phyloP scores from a whole-genome alignment of 1,140 invertebrate genomes.

The Globodera rostochiensis region DNA sequence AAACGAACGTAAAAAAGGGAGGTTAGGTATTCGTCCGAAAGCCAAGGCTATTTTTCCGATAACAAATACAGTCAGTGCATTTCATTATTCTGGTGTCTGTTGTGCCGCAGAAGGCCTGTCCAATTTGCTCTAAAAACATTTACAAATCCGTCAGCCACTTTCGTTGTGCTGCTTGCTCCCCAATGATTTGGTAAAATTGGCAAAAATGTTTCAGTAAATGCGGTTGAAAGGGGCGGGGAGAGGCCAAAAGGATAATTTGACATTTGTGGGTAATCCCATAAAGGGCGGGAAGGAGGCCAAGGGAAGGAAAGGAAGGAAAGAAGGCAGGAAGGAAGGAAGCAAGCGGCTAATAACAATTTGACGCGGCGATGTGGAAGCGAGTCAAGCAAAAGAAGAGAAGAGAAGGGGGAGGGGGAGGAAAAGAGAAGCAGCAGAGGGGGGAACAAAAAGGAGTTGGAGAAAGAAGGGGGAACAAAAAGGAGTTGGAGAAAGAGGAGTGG shows the following conservation, averaged over 20 bases:
- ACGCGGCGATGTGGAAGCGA: not conserved
- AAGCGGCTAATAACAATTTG: constrained; percentile 5
- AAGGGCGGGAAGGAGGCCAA: not conserved
- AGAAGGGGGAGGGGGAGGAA: not conserved
- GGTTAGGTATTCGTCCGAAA: too few species aligned
- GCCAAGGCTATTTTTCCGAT: too few species aligned
- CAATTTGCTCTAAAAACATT: too few species aligned
- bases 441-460: not conserved
- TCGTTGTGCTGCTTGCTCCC: too few species aligned
- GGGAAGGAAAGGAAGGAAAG: not conserved
- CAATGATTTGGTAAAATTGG: too few species aligned
- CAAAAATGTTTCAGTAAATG: not conserved
- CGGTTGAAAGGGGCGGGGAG: not conserved
- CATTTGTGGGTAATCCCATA: constrained; percentile 3
- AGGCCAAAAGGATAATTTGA: not conserved
- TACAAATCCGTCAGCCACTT: too few species aligned
- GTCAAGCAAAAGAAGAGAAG: not conserved
- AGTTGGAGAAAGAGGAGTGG: not conserved
- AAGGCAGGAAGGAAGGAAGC: not conserved
- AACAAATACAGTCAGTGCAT: too few species aligned
- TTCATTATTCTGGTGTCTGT: too few species aligned
- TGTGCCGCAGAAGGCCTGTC: too few species aligned
- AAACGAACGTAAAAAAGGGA: too few species aligned
- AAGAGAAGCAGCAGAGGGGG: not conserved
- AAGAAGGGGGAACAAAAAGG: not conserved